These are phyloP conservation scores for Pristionchus exspectatus DNA, from an alignment of 2,888 invertebrate genomes.

Conservation along the genomic window DNA sequence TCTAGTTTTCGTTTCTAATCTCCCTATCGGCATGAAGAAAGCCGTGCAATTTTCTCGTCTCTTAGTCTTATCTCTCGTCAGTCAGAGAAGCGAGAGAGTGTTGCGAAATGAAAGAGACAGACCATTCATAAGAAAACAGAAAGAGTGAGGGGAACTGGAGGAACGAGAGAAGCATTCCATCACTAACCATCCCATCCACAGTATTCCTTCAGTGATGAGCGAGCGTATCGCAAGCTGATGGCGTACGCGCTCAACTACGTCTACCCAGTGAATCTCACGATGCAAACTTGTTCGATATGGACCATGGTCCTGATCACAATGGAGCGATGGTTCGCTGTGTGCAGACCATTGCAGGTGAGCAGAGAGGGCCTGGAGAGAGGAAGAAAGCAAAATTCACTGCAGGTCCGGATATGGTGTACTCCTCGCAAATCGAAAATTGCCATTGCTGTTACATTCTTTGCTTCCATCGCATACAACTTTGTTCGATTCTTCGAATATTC, in stretches of 20 bases:
- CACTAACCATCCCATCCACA: not conserved
- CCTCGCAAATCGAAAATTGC: constrained; percentile 71
- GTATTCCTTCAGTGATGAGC: not conserved
- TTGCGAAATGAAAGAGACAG: too few relatives aligned
- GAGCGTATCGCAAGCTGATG: constrained; percentile 60
- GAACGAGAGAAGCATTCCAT: not conserved
- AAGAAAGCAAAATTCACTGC: too few relatives aligned
- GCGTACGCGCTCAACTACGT: constrained; percentile 74
- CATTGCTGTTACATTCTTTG: constrained; percentile 69
- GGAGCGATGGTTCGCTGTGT: constrained; percentile 77
- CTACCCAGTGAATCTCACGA: constrained; percentile 76
- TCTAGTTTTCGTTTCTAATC: not conserved
- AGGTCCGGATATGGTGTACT: constrained; percentile 76
- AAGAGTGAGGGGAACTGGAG: not conserved
- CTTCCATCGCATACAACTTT: constrained; percentile 73
- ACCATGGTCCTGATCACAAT: constrained; percentile 76
- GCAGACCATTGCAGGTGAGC: constrained; percentile 73
- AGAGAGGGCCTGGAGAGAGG: constrained; percentile 65
- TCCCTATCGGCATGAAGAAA: not conserved
- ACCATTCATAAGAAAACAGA: too few relatives aligned
- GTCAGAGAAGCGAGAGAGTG: too few relatives aligned
- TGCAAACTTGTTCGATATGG: constrained; percentile 76
- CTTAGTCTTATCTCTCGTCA: too few relatives aligned
- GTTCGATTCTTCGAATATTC: constrained; percentile 76
- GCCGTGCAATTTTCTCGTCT: too few relatives aligned